These are phyloP conservation scores for Cataglyphis altisquamis DNA, from an alignment of 2,888 invertebrate species.

Conservation along the genomic window DNA sequence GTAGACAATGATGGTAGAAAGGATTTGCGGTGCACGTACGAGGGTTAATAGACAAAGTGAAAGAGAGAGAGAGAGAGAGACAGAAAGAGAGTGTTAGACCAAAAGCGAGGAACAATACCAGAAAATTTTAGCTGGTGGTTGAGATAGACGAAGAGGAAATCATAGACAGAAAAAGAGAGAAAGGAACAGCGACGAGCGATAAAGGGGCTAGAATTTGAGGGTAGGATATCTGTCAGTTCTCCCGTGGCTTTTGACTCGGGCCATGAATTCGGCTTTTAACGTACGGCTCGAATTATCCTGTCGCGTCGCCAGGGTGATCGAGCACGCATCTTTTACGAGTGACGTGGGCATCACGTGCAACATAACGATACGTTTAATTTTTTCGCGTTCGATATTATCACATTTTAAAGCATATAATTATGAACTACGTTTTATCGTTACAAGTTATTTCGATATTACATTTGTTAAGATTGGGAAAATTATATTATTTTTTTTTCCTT, in stretches of 20 bases:
- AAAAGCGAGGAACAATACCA: conserved; percentile 72
- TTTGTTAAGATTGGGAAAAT: background rate
- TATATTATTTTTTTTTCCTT: background rate
- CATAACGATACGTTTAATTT: conserved; percentile 24
- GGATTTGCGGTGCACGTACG: conserved; percentile 2
- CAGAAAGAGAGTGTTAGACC: conserved; percentile 38
- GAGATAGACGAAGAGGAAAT: conserved; percentile 16
- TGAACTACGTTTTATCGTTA: background rate
- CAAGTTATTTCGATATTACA: background rate
- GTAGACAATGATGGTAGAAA: conserved; percentile 46
- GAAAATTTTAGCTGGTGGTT: conserved; percentile 67
- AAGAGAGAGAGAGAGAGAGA: background rate
- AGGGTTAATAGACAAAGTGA: conserved; percentile 22
- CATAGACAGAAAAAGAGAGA: conserved; percentile 13
- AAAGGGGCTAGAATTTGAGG: conserved; percentile 67
- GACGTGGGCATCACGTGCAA: background rate
- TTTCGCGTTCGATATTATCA: background rate
- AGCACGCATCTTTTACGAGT: conserved; percentile 37
- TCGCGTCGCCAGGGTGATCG: conserved; percentile 18
- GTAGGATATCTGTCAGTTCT: conserved; percentile 58
- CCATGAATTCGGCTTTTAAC: conserved; percentile 59
- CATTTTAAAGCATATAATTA: background rate
- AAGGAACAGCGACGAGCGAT: conserved; percentile 58
- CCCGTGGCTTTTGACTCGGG: conserved; percentile 54
- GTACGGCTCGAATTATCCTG: conserved; percentile 43